These are phyloP conservation scores for Dicaeum eximium DNA, from an alignment of 2,113 vertebrate species.

Conservation along the genomic window DNA sequence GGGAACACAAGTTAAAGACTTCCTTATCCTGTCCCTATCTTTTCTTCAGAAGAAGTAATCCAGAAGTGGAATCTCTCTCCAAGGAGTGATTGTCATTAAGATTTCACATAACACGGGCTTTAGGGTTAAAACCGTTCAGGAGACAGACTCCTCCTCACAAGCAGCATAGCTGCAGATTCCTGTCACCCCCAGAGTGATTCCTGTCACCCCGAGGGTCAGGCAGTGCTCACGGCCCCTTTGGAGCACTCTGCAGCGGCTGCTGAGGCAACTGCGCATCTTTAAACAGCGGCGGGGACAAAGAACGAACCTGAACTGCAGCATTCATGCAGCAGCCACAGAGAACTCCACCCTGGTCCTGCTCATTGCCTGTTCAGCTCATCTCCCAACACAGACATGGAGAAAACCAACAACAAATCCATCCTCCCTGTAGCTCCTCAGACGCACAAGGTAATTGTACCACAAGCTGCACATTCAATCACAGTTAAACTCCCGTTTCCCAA, in stretches of 20 bases:
- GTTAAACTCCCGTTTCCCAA: not conserved
- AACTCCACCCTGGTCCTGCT: rapidly evolving
- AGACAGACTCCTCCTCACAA: not conserved
- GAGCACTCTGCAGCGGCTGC: not conserved
- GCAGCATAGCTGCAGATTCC: not conserved
- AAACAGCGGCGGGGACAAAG: rapidly evolving
- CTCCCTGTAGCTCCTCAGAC: not conserved
- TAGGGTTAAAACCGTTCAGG: not conserved
- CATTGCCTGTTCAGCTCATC: not conserved
- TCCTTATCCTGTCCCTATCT: not conserved
- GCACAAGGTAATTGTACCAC: not conserved
- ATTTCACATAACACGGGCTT: not conserved
- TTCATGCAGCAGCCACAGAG: not conserved
- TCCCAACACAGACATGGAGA: rapidly evolving
- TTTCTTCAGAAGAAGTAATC: not conserved
- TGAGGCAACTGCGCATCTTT: not conserved
- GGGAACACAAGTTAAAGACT: not conserved
- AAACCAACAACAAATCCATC: not conserved
- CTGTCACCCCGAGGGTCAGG: not conserved
- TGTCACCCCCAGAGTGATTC: not conserved
- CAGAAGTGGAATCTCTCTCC: not conserved
- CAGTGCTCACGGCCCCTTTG: not conserved
- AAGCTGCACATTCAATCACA: not conserved
- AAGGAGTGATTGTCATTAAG: not conserved
- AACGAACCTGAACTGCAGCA: not conserved